Evolutionary conservation across 2,113 vertebrate species (phyloP), one percentile per base, ranked within the genome.

Genomic region (Phalacrocorax carbo): DNA sequence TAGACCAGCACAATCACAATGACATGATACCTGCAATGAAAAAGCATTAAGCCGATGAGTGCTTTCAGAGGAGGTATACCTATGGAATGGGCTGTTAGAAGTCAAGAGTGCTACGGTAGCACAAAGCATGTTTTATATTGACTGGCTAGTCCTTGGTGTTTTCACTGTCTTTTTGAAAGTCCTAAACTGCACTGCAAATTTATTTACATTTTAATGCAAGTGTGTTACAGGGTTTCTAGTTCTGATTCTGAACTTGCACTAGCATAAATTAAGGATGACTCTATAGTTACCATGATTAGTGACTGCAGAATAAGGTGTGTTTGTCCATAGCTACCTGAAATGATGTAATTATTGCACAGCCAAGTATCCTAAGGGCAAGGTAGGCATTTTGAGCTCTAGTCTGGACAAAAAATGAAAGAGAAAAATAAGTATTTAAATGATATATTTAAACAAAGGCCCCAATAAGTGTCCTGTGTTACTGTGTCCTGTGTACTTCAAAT

Each of bases 1-100:
- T 99, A 99, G 30, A 99, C 98, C 97, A 99, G 97, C 22, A 98
- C 93, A 38, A 98, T 98, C 72, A 99, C 99, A 44, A 99, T 98
- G 85, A 99, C 96, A 38, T 99, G 99, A 94, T 99, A 99, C 97
- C 99, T 99, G 95, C 40, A 97, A 96, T 58, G 78, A 77, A 87
- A 73, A 86, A 70, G 26, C 27, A 62, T 81, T 82, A 36, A 46
- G 22, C 60, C 57, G 44, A 48, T 65, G 76, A 94, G 58, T 72
- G 48, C 71, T 93, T 93, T 44, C n/a, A 76, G 36, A 91, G 61
- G 36, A 73, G n/a, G 27, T 58, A 4, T 40, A 80, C 4, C 6
- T 29, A 79, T 46, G 49, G 29, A 86, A 79, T 34, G 20, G 52
- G 18, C 54, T 92, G 9, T 49, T 60, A 34, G 42, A 93, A 88